phyloP scores from a whole-genome alignment of 2,888 invertebrate genomes.

The Ceramica pisi region DNA sequence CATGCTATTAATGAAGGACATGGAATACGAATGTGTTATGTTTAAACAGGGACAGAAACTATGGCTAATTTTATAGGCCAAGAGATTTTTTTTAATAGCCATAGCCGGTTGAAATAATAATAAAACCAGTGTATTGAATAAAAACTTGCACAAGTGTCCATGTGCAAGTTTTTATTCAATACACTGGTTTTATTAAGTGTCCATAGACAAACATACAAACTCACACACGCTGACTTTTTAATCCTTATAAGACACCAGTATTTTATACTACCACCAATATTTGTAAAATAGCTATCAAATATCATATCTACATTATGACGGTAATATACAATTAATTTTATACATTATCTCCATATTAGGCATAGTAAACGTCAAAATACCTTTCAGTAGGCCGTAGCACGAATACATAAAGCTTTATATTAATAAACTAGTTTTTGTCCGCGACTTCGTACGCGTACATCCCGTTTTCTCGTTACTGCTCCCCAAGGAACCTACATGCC shows the following conservation, averaged over 20 bases:
- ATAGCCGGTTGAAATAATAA: too few relatives aligned
- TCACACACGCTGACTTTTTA: not conserved
- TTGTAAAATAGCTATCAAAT: conserved; percentile 5
- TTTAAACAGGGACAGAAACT: too few relatives aligned
- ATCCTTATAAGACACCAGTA: not conserved
- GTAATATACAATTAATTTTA: conserved; percentile 20
- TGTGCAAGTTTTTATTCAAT: too few relatives aligned
- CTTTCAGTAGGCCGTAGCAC: conserved; percentile 14
- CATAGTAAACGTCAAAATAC: conserved; percentile 6
- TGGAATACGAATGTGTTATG: too few relatives aligned
- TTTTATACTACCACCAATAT: conserved; percentile 8
- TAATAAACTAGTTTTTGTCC: too few relatives aligned
- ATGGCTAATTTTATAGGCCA: too few relatives aligned
- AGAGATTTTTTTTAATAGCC: too few relatives aligned
- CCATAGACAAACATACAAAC: not conserved
- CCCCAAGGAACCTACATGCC: too few relatives aligned
- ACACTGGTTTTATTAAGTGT: too few relatives aligned
- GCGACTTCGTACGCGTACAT: too few relatives aligned
- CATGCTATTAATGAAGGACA: too few relatives aligned
- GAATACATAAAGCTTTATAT: conserved; percentile 8
- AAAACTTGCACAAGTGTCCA: not conserved
- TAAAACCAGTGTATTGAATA: not conserved
- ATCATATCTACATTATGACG: conserved; percentile 14
- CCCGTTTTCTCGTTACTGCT: too few relatives aligned
- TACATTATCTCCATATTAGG: conserved; percentile 18